Base-by-base conservation (phyloP, 2,113 vertebrate species). In the Phodopus roborovskii region DNA sequence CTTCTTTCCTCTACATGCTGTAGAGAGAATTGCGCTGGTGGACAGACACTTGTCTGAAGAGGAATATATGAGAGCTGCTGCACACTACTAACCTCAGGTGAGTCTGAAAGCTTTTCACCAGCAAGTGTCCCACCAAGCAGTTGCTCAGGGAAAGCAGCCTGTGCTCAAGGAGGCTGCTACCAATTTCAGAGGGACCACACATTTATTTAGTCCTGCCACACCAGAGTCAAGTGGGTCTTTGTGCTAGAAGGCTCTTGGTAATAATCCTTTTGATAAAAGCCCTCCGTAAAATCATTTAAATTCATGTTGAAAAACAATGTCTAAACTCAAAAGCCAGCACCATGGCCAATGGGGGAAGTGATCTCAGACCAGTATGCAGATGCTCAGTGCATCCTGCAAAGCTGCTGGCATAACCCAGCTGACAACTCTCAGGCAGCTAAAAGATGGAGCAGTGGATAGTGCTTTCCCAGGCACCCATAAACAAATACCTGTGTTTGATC, bases 151-250 rank as follows among this genome's bases (percentile, higher is more conserved):
- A 66, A 64, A 45, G 39, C n/a, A 84, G 24, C 48, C 71, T 88
- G 33, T 66, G 20, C 48, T 48, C 45, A 70, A 81, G 53, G 42
- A 66, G 62, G 62, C 83, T 48, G 42, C 17, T 33, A 42, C 53
- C 79, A 42, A 26, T 42, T 68, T 39, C 64, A 74, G 74, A 62
- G 42, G 64, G 12, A 26, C 33, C 64, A 3, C 71, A 62, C 45
- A 53, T 91, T 90, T 75, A 53, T 91, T 90, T 75, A 64, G 24
- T 45, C 30, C 66, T 75, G 30, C 64, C 24, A 26, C 71, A 50
- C 33, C 39, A 71, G 83, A 91, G 42, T 50, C 91, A 77, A 71
- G 81, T 15, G 82, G 33, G 62, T 84, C 26, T 93, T 74, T 88
- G 56, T 66, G 73, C 39, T 68, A 89, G 75, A 93, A 88, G 70